Evolutionary conservation across 2,797 vertebrate genomes (phyloP).

Genomic region (Acanthiza pusilla): DNA sequence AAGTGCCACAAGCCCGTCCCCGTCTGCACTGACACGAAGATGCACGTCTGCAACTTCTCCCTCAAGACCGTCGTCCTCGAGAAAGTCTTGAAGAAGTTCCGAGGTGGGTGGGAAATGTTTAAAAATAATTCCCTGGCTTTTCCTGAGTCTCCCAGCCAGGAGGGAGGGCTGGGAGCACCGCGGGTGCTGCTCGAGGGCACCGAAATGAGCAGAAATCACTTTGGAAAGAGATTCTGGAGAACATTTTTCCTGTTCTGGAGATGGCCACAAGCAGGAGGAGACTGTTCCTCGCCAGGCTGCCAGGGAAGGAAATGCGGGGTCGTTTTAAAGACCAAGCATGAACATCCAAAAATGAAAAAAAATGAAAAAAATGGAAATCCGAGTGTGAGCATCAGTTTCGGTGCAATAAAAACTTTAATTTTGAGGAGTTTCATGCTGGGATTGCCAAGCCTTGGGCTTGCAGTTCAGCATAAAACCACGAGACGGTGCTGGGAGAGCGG

Average conservation of each 20-base stretch:
- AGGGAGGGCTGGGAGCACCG: neutral
- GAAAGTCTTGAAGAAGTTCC: constrained; percentile 71
- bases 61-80: constrained; percentile 69
- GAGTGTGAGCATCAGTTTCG: accelerated
- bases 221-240: neutral
- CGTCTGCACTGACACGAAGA: constrained; percentile 69
- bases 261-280: accelerated
- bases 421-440: accelerated
- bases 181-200: neutral
- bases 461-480: accelerated
- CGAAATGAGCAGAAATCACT: accelerated
- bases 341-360: no score
- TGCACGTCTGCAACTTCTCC: constrained; percentile 69
- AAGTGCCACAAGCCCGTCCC: constrained; percentile 63
- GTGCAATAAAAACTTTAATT: accelerated
- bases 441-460: neutral
- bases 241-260: neutral
- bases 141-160: neutral
- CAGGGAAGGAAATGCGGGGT: neutral
- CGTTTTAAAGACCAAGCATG: accelerated
- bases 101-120: constrained; percentile 25
- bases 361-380: no score
- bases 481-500: neutral
- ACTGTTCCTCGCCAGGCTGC: accelerated
- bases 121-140: neutral